Evolutionary conservation across 1,140 invertebrate genomes (phyloP), one percentile per base, ranked within the genome.

Genomic region (Brachionus sp.): DNA sequence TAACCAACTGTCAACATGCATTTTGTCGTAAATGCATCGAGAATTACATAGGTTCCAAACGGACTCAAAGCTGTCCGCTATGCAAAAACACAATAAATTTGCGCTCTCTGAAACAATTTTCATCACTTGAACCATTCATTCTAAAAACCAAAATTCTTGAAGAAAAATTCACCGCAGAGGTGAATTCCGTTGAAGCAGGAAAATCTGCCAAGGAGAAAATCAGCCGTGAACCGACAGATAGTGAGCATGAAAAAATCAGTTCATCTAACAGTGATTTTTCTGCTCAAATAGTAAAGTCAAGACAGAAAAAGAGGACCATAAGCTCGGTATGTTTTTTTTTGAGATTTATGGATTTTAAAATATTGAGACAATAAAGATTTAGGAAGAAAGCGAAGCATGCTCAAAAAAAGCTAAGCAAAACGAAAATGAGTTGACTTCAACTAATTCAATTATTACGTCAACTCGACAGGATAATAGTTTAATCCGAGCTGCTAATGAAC

Each of bases 1-100:
- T 80, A 13, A 66, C 77, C 7, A 66, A 66, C 42, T 80, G 77
- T 62, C 77, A 80, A 13, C 77, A 80, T 23, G 46, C 77, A 42
- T 80, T 80, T 66, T 80, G 77, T 16, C 25, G 19, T 13, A 80
- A 80, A 37, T 80, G 77, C 10, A 80, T 80, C 42, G 50, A 62
- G 13, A 80, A 44, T 37, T 80, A 80, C 16, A 57, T 80, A 19
- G 77, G 77, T 5, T 37, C 46, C 19, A 80, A 80, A 80, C 19
- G 77, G 16, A 62, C 9, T 10, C 77, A 80, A 42, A 23, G 37
- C 10, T 80, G 77, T 80, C 77, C 77, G 35, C 25, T 80, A 10
- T 80, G 77, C 16, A 80, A 80, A 66, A 66, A 39, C 33, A 25
- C 29, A 42, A 62, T 62, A 7, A 80, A 80, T 23, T 39, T 66